phyloP scores from a whole-genome alignment of 2,113 vertebrate species.

The Potamarius usumacintae region DNA sequence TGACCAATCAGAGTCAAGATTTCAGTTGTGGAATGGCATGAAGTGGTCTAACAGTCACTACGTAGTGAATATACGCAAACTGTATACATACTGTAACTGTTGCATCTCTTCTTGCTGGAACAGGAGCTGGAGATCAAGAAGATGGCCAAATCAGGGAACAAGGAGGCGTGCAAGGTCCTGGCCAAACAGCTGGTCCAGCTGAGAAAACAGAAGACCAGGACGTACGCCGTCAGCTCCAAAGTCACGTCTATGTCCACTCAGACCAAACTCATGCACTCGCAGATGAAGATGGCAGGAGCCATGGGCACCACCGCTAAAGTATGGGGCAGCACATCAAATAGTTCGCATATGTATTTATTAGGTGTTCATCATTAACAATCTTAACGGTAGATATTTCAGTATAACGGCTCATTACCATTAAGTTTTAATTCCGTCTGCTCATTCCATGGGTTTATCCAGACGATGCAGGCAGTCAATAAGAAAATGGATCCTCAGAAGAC shows the following conservation, averaged over 20 bases:
- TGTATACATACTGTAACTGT: background rate
- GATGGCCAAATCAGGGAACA: conserved; percentile 88
- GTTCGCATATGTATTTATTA: background rate
- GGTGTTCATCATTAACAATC: background rate
- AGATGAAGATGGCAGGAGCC: conserved; percentile 91
- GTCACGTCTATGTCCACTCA: conserved; percentile 89
- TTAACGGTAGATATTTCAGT: background rate
- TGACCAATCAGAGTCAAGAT: background rate
- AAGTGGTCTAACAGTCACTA: background rate
- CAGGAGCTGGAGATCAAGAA: conserved; percentile 92
- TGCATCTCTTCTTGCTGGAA: background rate
- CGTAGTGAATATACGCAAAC: background rate
- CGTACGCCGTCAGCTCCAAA: conserved; percentile 86
- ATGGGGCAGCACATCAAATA: conserved; percentile 41
- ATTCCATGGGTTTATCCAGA: conserved; percentile 63
- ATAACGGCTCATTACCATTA: background rate
- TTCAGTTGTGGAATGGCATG: background rate
- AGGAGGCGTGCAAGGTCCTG: conserved; percentile 83
- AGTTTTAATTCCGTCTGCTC: background rate
- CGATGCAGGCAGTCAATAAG: conserved; percentile 88
- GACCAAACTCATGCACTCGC: conserved; percentile 87
- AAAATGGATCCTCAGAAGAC: conserved; percentile 90
- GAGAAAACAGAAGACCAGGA: conserved; percentile 84
- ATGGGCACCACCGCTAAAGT: conserved; percentile 88
- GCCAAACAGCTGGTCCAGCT: conserved; percentile 87